Evolutionary conservation across 2,113 vertebrate species (phyloP).

Genomic region (Trachemys scripta): DNA sequence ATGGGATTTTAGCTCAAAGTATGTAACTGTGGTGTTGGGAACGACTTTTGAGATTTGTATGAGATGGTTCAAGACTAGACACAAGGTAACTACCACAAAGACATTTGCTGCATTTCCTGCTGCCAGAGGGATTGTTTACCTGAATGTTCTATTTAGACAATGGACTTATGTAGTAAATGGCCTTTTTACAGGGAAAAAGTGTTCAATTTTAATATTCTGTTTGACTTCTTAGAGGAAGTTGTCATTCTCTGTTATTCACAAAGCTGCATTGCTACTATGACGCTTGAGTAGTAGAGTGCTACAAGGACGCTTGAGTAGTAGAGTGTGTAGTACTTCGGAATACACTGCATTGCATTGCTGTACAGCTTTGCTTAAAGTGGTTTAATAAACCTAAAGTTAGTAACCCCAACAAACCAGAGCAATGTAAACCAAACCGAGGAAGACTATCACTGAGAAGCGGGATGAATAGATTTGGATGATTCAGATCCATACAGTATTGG

Average conservation of each 20-base stretch:
- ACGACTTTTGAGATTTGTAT: background rate
- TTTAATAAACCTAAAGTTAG: slow-evolving; percentile 5
- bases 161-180: background rate
- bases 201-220: background rate
- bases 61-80: background rate
- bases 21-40: background rate
- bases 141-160: background rate
- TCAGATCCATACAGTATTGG: background rate
- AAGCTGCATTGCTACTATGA: rapidly evolving
- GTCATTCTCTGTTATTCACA: background rate
- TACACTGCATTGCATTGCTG: slow-evolving; percentile 28
- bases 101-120: background rate
- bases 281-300: background rate
- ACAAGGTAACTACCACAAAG: background rate
- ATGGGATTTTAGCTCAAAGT: background rate
- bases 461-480: slow-evolving; percentile 44
- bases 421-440: background rate
- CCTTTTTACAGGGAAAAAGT: background rate
- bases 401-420: slow-evolving; percentile 34
- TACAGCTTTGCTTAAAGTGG: background rate
- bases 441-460: background rate
- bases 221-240: background rate
- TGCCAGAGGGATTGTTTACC: background rate
- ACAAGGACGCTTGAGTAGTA: background rate
- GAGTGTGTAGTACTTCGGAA: background rate